Conservation (phyloP, 2,797 vertebrate genomes). For the Dermochelys coriacea region DNA sequence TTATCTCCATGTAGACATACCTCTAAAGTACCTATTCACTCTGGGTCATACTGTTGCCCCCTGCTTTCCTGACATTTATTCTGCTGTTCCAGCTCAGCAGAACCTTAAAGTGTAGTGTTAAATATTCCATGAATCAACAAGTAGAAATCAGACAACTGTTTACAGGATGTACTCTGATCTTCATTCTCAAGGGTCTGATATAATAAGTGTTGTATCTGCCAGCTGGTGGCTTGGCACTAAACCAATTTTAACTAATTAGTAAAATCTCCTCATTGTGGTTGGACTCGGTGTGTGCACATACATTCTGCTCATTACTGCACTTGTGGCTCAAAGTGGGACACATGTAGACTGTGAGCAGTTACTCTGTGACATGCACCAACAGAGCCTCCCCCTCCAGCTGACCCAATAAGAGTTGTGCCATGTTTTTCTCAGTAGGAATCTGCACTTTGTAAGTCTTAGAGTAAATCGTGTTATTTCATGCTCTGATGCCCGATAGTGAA, state of each 20-base stretch:
- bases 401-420: background rate
- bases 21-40: background rate
- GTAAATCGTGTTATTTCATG: constrained; percentile 31
- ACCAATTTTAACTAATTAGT: constrained; percentile 41
- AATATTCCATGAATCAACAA: constrained; percentile 35
- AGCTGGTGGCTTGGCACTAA: constrained; percentile 22
- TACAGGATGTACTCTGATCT: constrained; percentile 15
- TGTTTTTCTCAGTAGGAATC: constrained; percentile 19
- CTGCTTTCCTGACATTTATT: constrained; percentile 44
- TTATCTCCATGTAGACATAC: background rate
- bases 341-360: background rate
- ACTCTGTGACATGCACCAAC: background rate
- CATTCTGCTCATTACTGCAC: background rate
- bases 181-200: background rate
- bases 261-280: background rate
- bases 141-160: constrained; percentile 48
- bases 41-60: constrained; percentile 32
- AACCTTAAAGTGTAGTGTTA: constrained; percentile 45
- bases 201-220: constrained; percentile 34
- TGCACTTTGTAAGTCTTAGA: background rate
- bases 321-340: background rate
- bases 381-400: background rate
- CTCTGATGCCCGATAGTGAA: constrained; percentile 17
- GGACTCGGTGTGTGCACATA: background rate
- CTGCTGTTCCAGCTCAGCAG: constrained; percentile 22